Evolutionary conservation across 1,140 invertebrate species (phyloP), one percentile per base, ranked within the genome.

Genomic region (Agrypnia vestita): DNA sequence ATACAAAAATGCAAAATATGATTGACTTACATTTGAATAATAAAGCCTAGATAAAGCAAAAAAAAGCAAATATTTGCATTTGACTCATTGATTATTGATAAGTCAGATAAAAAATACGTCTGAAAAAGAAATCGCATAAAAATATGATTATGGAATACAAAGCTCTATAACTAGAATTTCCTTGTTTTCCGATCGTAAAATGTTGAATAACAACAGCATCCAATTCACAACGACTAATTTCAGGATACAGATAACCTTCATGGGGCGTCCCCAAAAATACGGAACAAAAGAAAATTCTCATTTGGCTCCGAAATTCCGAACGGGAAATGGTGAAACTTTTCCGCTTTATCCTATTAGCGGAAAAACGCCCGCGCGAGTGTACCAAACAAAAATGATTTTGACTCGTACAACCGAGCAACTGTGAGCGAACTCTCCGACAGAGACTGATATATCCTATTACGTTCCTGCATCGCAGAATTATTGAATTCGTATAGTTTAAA

Each of bases 231-330:
- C 64, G 64, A 69, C 64, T 69, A 69, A 69, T 69, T 69, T 69
- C 64, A 46, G 46, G 44, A 69, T 25, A 44, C 64, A 69, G 64
- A 69, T 69, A 69, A 69, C 64, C 64, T 69, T 47, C 64, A 47
- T 47, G 13, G 64, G 44, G 8, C 64, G 64, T 69, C 64, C 64
- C 49, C 44, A 19, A 69, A 69, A 25, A 47, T 47, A 47, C 69
- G 51, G 47, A 56, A 78, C 59, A 78, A 78, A 78, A 78, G 77
- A 78, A 78, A 78, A 61, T 72, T 78, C 51, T 78, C 64, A 78
- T 72, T 49, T 69, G 67, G 77, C 67, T 71, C 67, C 53, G 53
- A 78, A 78, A 78, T 64, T 78, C 67, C 53, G 51, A 72, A 72
- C 67, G 55, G 67, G 67, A 61, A 72, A 78, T 64, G 62, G 61